Evolutionary conservation across 2,888 invertebrate species (phyloP).

Genomic region (Patella caerulea): DNA sequence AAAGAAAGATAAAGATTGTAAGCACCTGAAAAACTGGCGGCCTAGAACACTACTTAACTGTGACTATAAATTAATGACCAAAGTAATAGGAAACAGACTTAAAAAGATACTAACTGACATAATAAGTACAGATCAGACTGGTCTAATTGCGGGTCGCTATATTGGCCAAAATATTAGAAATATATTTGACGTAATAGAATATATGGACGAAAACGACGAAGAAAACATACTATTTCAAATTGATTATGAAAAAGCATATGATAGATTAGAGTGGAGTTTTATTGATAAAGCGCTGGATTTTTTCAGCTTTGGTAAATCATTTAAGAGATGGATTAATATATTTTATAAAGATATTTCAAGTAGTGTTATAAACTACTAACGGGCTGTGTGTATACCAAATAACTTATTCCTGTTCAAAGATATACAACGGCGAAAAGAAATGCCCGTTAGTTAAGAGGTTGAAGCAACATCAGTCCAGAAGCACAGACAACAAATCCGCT

Average conservation of each 20-base stretch:
- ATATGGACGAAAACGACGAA: too few species aligned
- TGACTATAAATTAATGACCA: slow-evolving; percentile 27
- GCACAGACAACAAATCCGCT: too few species aligned
- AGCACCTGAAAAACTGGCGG: slow-evolving; percentile 18
- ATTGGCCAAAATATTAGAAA: slow-evolving; percentile 18
- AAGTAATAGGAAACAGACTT: slow-evolving; percentile 20
- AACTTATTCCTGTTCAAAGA: too few species aligned
- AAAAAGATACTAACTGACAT: slow-evolving; percentile 18
- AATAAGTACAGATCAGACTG: slow-evolving; percentile 27
- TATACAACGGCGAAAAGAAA: too few species aligned
- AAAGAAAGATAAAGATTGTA: slow-evolving; percentile 17
- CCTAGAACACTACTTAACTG: slow-evolving; percentile 25
- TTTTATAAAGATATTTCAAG: neutral
- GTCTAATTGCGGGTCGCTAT: slow-evolving; percentile 18
- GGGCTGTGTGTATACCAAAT: too few species aligned
- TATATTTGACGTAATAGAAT: too few species aligned
- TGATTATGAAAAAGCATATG: too few species aligned
- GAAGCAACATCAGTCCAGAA: too few species aligned
- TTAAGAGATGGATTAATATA: neutral
- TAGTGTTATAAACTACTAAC: neutral
- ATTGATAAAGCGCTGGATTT: too few species aligned
- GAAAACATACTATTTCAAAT: too few species aligned
- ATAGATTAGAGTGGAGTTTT: too few species aligned
- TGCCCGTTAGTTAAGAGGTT: too few species aligned
- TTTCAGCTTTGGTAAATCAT: neutral